Percentiles rank a stretch among this genome's conserved stretches.
phyloP scores from a whole-genome alignment of 2,797 vertebrate species.

The Xenops minutus region DNA sequence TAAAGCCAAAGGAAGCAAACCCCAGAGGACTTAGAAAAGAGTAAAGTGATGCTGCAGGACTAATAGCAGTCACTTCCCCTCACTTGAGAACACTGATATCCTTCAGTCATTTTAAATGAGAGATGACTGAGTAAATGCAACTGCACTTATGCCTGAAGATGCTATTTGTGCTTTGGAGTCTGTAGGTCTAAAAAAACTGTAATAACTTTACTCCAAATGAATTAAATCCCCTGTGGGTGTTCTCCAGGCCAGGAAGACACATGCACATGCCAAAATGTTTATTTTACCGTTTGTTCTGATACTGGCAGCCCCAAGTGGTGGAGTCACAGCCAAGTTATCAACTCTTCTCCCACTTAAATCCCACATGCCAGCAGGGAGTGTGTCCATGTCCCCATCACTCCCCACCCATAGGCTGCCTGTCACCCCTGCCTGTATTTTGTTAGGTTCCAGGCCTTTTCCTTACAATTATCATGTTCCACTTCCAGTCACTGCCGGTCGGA shows the following conservation, averaged over 20 bases:
- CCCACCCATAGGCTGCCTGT: background rate
- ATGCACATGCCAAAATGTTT: background rate
- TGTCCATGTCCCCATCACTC: background rate
- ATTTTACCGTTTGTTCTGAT: constrained; percentile 14
- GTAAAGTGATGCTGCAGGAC: background rate
- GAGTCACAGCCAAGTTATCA: background rate
- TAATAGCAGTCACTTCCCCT: background rate
- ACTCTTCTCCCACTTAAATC: constrained; percentile 28
- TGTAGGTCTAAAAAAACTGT: background rate
- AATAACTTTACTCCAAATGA: background rate
- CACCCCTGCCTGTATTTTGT: background rate
- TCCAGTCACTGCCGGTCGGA: background rate
- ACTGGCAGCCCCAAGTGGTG: background rate
- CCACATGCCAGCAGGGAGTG: background rate
- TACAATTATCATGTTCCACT: constrained; percentile 24
- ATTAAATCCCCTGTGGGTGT: background rate
- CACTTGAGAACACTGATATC: background rate
- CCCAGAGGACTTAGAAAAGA: background rate
- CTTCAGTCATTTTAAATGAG: background rate
- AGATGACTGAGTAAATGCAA: background rate
- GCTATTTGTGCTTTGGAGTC: background rate
- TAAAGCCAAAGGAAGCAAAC: background rate
- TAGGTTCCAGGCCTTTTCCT: constrained; percentile 38
- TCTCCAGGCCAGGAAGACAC: background rate
- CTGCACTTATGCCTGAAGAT: background rate